Percentiles rank a stretch among this genome's conserved stretches.
phyloP scores from a whole-genome alignment of 2,888 invertebrate species.

The Meliscaeva auricollis region DNA sequence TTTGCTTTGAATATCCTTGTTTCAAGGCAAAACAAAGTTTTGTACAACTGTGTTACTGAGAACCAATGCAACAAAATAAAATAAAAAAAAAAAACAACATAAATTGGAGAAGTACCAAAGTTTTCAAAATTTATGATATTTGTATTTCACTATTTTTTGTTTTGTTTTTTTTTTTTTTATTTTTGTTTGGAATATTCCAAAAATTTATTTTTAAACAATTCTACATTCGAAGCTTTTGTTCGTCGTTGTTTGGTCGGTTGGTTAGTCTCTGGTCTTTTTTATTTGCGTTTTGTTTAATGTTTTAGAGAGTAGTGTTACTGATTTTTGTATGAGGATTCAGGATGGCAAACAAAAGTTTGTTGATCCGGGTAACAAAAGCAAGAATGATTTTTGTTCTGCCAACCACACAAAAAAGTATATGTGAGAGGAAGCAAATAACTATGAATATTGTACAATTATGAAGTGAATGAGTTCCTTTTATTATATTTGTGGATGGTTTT shows the following conservation, averaged over 20 bases:
- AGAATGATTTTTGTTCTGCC: conserved; percentile 25
- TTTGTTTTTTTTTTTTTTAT: conserved; percentile 39
- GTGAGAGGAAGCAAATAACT: conserved; percentile 14
- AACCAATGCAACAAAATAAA: conserved; percentile 3
- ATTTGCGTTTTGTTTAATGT: conserved; percentile 3
- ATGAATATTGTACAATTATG: conserved; percentile 40
- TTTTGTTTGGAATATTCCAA: conserved; percentile 35
- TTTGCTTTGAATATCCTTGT: conserved; percentile 21
- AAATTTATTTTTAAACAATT: conserved; percentile 46
- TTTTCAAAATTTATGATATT: conserved; percentile 69
- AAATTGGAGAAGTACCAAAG: conserved; percentile 54
- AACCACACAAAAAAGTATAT: background rate
- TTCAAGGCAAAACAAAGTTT: conserved; percentile 52
- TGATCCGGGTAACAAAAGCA: conserved; percentile 27
- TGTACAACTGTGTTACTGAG: conserved; percentile 58
- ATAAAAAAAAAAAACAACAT: conserved; percentile 19
- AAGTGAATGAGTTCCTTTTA: conserved; percentile 1
- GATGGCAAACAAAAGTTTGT: conserved; percentile 56
- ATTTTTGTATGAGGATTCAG: conserved; percentile 38
- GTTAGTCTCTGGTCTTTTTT: conserved; percentile 1
- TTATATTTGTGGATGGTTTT: background rate
- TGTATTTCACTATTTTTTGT: conserved; percentile 65
- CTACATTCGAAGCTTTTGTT: conserved; percentile 13
- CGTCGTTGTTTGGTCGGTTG: conserved; percentile 22
- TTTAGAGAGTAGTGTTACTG: conserved; percentile 15